Base-by-base conservation (phyloP, 1,140 invertebrate genomes). In the Trichogramma pretiosum region DNA sequence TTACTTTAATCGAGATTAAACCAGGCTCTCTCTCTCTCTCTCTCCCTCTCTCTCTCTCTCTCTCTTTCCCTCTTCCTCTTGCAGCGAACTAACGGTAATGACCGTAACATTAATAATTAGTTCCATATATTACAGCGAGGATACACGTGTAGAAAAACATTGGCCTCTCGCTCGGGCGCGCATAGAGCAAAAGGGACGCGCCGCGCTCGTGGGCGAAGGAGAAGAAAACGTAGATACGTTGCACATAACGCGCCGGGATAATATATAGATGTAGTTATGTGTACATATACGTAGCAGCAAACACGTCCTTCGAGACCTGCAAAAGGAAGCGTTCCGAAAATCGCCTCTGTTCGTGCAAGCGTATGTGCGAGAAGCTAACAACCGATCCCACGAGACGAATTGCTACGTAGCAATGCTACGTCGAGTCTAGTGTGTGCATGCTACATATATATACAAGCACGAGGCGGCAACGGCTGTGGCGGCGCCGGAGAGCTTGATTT, bases 21-120 rank as follows among this genome's bases (percentile, higher is more conserved):
- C 50, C 50, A 41, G 34, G 47, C 53, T 50, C 43, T 50, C 54
- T 53, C 52, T 52, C 44, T 22, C 52, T 52, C 43, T 52, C 49
- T 46, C 52, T 53, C 47, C 48, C 10, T 33, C 28, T 14, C 9
- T 13, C 37, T 21, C 18, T 34, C 35, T n/a, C 35, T n/a, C 32
- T 16, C 32, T 33, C 30, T 37, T 24, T 45, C 30, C 33, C 16
- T 26, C 26, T 46, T 42, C 35, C 43, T 48, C 24, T 40, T 19
- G 33, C 23, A 21, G 19, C 49, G 50, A 54, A 55, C 57, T 58
- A 59, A 59, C 63, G 56, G 57, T 62, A 60, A 64, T 63, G 60
- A 63, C 56, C 55, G 59, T 64, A 63, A 62, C 56, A 57, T 62
- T 55, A 59, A 60, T 64, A 64, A 65, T 63, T 62, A 64, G 56